Conservation (phyloP, 2,888 invertebrate genomes). For the Onthophagus sagittarius region DNA sequence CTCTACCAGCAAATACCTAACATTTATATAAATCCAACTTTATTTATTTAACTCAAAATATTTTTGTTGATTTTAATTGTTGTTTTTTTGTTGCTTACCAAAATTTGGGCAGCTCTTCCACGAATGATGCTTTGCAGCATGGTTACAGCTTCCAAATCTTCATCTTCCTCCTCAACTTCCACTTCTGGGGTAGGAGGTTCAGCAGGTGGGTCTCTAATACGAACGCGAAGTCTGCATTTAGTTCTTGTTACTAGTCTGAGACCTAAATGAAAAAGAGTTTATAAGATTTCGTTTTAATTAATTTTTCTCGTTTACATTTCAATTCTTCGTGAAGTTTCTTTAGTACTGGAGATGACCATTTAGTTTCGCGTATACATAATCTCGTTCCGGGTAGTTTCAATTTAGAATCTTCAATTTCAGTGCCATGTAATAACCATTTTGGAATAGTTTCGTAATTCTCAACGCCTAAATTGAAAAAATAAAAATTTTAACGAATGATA, state of each 20-base stretch:
- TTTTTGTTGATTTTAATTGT: neutral
- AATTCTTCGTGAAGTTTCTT: conserved; percentile 58
- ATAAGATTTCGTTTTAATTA: neutral
- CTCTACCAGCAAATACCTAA: conserved; percentile 69
- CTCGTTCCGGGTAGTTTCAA: conserved; percentile 45
- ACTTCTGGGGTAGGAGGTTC: conserved; percentile 39
- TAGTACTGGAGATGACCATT: conserved; percentile 62
- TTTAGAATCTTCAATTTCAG: conserved; percentile 49
- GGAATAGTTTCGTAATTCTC: conserved; percentile 51
- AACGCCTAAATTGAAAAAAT: conserved; percentile 45
- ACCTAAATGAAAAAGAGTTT: conserved; percentile 20
- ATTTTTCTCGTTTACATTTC: conserved; percentile 46
- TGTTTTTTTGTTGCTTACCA: conserved; percentile 50
- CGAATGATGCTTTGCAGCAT: conserved; percentile 64
- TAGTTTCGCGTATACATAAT: conserved; percentile 59
- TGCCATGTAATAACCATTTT: conserved; percentile 49
- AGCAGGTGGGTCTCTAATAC: conserved; percentile 30
- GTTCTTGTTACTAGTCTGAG: conserved; percentile 25
- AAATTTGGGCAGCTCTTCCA: conserved; percentile 68
- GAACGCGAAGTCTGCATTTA: conserved; percentile 34
- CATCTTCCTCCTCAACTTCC: conserved; percentile 41
- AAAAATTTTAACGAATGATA: neutral
- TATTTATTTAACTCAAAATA: neutral
- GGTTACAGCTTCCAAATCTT: conserved; percentile 53
- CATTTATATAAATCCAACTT: conserved; percentile 15